These are phyloP conservation scores for Batillaria attramentaria DNA, from an alignment of 1,140 invertebrate genomes.

Conservation along the genomic window DNA sequence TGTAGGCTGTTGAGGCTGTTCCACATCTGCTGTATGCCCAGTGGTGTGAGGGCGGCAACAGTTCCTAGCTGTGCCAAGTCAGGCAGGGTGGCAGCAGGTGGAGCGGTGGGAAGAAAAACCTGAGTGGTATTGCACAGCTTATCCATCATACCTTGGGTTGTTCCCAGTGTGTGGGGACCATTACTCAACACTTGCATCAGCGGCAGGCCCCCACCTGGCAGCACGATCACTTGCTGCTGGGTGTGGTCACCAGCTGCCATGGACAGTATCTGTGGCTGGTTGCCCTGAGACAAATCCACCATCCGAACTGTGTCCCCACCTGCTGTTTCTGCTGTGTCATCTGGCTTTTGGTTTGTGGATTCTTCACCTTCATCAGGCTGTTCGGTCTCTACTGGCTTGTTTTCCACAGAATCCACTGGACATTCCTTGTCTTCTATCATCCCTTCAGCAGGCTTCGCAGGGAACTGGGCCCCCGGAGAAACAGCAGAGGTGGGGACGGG, in stretches of 20 bases:
- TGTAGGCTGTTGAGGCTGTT: constrained; percentile 59
- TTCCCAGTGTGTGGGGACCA: constrained; percentile 24
- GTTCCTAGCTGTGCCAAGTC: constrained; percentile 25
- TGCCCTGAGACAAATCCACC: no score
- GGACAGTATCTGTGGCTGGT: background rate
- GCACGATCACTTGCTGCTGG: constrained; percentile 32
- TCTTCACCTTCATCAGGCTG: background rate
- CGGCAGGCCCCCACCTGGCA: constrained; percentile 49
- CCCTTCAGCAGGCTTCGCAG: background rate
- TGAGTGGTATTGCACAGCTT: constrained; percentile 37
- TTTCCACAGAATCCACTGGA: background rate
- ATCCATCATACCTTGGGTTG: constrained; percentile 24
- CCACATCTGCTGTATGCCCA: constrained; percentile 55
- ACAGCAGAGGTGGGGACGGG: background rate
- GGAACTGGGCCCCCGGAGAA: background rate
- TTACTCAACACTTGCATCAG: constrained; percentile 45
- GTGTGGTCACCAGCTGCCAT: background rate
- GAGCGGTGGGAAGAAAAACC: constrained; percentile 15
- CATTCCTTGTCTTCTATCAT: background rate
- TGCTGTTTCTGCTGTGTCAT: no score
- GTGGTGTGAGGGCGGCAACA: constrained; percentile 35
- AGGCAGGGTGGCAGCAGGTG: background rate
- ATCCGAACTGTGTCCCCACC: no score
- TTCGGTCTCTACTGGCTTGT: background rate
- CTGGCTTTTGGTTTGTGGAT: background rate